Evolutionary conservation across 2,113 vertebrate genomes (phyloP).

Genomic region (Pachypanchax playfairii): DNA sequence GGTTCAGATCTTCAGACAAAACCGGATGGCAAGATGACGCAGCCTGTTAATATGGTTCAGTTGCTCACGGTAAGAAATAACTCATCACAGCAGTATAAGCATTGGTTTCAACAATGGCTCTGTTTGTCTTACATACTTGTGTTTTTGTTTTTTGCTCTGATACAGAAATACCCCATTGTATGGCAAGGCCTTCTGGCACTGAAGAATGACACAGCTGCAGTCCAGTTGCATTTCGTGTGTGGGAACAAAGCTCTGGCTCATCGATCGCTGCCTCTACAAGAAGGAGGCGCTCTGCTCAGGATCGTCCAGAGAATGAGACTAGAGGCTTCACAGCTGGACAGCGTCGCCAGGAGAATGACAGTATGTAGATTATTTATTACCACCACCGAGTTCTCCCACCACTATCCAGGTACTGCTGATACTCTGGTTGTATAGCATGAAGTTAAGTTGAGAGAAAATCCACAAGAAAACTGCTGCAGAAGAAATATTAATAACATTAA

Average conservation of each 20-base stretch:
- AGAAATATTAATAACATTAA: too few species aligned
- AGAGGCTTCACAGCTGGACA: slow-evolving; percentile 93
- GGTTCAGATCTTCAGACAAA: slow-evolving; percentile 83
- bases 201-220: slow-evolving; percentile 96
- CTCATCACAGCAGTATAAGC: neutral
- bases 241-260: slow-evolving; percentile 96
- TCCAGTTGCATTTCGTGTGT: slow-evolving; percentile 96
- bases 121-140: slow-evolving; percentile 19
- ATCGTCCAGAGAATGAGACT: slow-evolving; percentile 98
- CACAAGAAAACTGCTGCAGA: too few species aligned
- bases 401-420: too few species aligned
- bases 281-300: slow-evolving; percentile 89
- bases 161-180: slow-evolving; percentile 96
- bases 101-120: neutral
- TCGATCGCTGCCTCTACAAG: slow-evolving; percentile 90
- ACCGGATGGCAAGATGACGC: slow-evolving; percentile 85
- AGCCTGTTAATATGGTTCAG: slow-evolving; percentile 95
- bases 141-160: slow-evolving; percentile 10
- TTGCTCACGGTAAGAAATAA: slow-evolving; percentile 86
- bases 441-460: too few species aligned
- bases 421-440: too few species aligned
- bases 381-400: too few species aligned
- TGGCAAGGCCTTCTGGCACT: slow-evolving; percentile 97
- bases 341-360: slow-evolving; percentile 96
- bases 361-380: too few species aligned